Evolutionary conservation across 2,888 invertebrate species (phyloP).

Genomic region (Athrips mouffetella): DNA sequence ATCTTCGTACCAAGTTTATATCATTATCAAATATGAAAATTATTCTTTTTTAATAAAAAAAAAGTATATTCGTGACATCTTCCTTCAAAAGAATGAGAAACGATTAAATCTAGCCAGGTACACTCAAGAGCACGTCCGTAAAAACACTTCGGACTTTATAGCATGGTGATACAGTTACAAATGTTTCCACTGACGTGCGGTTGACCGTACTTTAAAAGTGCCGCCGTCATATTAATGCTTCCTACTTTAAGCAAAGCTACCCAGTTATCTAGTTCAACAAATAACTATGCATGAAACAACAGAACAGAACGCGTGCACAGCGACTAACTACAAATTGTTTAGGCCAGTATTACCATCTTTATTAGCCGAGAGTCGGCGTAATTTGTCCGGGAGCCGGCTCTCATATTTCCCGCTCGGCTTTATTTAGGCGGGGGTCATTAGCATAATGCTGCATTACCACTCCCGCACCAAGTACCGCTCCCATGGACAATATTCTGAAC

Average conservation of each 20-base stretch:
- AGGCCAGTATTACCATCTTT: constrained; percentile 59
- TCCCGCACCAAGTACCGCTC: constrained; percentile 31
- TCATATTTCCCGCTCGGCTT: constrained; percentile 60
- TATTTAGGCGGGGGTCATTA: constrained; percentile 60
- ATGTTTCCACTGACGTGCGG: neutral
- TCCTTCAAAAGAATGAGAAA: no score
- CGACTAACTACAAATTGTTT: constrained; percentile 49
- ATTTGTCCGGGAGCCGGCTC: constrained; percentile 55
- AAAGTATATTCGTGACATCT: no score
- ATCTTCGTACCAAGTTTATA: no score
- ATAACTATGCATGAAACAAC: constrained; percentile 36
- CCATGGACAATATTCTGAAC: constrained; percentile 28
- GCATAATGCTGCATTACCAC: constrained; percentile 60
- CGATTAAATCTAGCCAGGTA: no score
- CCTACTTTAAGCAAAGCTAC: neutral
- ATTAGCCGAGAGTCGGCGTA: constrained; percentile 55
- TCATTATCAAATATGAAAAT: no score
- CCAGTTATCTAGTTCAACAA: constrained; percentile 11
- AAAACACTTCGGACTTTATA: no score
- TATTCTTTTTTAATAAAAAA: no score
- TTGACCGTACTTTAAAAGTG: neutral
- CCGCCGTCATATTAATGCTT: neutral
- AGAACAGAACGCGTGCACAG: constrained; percentile 29
- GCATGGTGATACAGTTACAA: no score
- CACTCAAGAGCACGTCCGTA: no score